Percentiles rank a stretch among this genome's conserved stretches.
Conservation (phyloP, 2,797 vertebrate species). For the Glyptemys insculpta region DNA sequence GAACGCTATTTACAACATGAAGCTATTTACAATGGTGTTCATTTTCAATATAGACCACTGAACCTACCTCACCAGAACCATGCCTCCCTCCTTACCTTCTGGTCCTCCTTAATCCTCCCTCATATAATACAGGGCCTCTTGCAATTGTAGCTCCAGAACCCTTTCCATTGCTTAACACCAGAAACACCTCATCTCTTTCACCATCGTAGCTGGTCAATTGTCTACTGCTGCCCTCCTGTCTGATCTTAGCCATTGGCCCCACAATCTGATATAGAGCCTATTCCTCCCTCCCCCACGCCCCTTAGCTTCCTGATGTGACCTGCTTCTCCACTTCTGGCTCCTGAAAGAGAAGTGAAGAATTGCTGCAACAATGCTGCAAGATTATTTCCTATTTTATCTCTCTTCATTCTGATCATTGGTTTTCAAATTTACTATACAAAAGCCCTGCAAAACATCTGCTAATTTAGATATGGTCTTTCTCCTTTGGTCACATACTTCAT, state of each 20-base stretch:
- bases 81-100: background rate
- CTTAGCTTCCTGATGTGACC: background rate
- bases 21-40: background rate
- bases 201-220: background rate
- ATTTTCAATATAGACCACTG: fast-evolving
- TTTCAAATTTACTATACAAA: background rate
- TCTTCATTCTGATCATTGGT: fast-evolving
- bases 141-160: background rate
- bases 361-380: background rate
- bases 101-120: background rate
- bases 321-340: background rate
- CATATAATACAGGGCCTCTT: background rate
- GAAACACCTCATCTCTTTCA: background rate
- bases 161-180: background rate
- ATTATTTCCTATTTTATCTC: background rate
- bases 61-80: background rate
- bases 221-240: background rate
- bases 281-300: background rate
- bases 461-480: background rate
- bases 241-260: fast-evolving
- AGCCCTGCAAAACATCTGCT: background rate
- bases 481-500: conserved; percentile 22
- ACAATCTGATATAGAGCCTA: background rate
- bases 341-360: background rate
- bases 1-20: background rate